A percentile compares a stretch with the other conserved stretches of the same genome.
Conservation (phyloP, 2,797 vertebrate genomes). For the Taeniopygia guttata region DNA sequence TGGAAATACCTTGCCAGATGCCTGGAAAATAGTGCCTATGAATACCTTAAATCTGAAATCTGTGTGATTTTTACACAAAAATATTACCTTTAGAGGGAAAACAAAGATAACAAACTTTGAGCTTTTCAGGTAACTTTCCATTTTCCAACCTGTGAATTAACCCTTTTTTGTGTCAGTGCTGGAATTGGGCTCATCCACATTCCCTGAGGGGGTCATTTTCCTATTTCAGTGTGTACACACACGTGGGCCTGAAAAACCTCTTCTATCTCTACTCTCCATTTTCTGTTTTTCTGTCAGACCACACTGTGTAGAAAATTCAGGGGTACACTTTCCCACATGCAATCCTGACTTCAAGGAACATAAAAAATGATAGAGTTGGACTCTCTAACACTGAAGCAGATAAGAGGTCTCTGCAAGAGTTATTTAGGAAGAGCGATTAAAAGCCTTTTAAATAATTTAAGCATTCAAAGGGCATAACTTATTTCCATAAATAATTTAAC, state of each 20-base stretch:
- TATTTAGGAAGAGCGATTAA: neutral
- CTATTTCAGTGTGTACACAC: neutral
- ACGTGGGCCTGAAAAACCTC: neutral
- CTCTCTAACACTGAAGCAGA: neutral
- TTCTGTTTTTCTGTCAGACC: neutral
- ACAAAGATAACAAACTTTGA: neutral
- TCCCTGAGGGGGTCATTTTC: neutral
- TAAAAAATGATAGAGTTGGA: neutral
- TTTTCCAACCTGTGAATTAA: neutral
- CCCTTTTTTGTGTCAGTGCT: neutral
- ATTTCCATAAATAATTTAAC: conserved; percentile 9
- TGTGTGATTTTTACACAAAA: neutral
- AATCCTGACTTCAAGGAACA: neutral
- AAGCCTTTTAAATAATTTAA: conserved; percentile 6
- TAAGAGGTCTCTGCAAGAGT: neutral
- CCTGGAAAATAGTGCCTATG: neutral
- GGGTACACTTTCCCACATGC: neutral
- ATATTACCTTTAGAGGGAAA: neutral
- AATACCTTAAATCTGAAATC: neutral
- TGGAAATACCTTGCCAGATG: neutral
- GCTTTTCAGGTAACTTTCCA: neutral
- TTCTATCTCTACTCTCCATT: neutral
- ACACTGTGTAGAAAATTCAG: neutral
- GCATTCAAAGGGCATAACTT: neutral
- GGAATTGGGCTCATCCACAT: neutral